A percentile compares a stretch with the other conserved stretches of the same genome.
Conservation (phyloP, 2,113 vertebrate genomes). For the Micronycteris hirsuta region DNA sequence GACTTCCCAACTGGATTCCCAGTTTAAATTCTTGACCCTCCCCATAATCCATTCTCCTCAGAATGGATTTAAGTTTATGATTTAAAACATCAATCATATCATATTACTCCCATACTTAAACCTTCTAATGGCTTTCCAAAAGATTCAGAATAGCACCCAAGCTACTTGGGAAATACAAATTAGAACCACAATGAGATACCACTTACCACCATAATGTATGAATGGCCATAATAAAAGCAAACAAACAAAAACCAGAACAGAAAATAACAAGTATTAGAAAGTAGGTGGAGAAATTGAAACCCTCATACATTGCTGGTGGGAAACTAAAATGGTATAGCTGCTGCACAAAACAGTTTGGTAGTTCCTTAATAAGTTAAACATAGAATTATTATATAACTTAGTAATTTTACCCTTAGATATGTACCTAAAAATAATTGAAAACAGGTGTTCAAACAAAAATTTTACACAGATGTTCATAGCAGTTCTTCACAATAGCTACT, state of each 20-base stretch:
- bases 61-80: slow-evolving; percentile 22
- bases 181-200: not conserved
- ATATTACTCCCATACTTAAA: not conserved
- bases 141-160: slow-evolving; percentile 10
- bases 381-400: not conserved
- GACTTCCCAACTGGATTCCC: not conserved
- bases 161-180: slow-evolving; percentile 4
- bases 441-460: not conserved
- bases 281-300: not conserved
- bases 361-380: not conserved
- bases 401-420: not conserved
- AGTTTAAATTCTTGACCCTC: not conserved
- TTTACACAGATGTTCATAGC: not conserved
- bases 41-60: not conserved
- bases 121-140: not conserved
- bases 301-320: not conserved
- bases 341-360: not conserved
- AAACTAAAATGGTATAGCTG: not conserved
- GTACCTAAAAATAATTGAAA: slow-evolving; percentile 1
- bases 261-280: not conserved
- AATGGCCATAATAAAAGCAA: not conserved
- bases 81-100: slow-evolving; percentile 13
- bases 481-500: not conserved
- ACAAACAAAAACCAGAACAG: not conserved
- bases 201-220: not conserved